Evolutionary conservation across 1,140 invertebrate species (phyloP), one percentile per base, ranked within the genome.

Genomic region (Delia radicum): DNA sequence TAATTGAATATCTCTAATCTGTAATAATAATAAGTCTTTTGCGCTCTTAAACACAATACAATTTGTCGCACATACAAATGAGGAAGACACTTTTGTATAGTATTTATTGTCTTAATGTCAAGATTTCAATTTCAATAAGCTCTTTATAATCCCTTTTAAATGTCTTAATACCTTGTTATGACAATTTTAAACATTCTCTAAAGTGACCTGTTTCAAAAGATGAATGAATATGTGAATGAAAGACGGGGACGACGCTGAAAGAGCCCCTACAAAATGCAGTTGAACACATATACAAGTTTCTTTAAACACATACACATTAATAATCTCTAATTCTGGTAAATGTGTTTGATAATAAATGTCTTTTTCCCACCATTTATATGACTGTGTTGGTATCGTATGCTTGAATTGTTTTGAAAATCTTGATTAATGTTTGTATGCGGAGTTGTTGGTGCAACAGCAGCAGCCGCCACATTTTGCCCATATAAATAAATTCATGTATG

Each of bases 61-160:
- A n/a, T n/a, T n/a, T n/a, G n/a, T n/a, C n/a, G n/a, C n/a, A n/a
- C n/a, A n/a, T n/a, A n/a, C n/a, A n/a, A n/a, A n/a, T n/a, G n/a
- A n/a, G n/a, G n/a, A n/a, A n/a, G n/a, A n/a, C 31, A 10, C 31
- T 48, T 5, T 48, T 48, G 42, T 48, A n/a, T 8, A 18, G 62
- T 65, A 0, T 65, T 65, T 26, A 28, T 12, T 65, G 31, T 10
- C 4, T 48, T 4, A 1, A n/a, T 48, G 42, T 48, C 29, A 26
- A 65, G 62, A 65, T 65, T 65, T 65, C 62, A 65, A 65, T 65
- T 65, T 65, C 26, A 28, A 28, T 65, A 65, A 65, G 26, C 62
- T 65, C 62, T 65, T 65, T 65, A 65, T 65, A 65, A 65, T 65
- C 62, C 27, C 62, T 65, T 65, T 65, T 65, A 65, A 65, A 65